A percentile compares a stretch with the other conserved stretches of the same genome.
phyloP scores from a whole-genome alignment of 2,888 invertebrate species.

The Cataglyphis altisquamis region DNA sequence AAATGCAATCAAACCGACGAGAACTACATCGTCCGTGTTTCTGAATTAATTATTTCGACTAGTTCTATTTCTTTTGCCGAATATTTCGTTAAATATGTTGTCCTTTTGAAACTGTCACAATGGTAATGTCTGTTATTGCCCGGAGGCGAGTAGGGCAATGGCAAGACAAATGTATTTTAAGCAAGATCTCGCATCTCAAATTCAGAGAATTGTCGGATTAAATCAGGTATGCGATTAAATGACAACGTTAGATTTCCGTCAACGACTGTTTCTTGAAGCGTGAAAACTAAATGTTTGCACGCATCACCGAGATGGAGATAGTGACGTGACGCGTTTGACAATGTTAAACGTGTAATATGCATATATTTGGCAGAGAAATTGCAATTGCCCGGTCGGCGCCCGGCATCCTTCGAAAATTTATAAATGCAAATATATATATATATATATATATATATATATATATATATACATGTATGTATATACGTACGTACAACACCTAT shows the following conservation, averaged over 20 bases:
- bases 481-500: background rate
- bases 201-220: constrained; percentile 21
- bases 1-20: constrained; percentile 27
- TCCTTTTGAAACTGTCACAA: background rate
- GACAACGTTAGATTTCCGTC: constrained; percentile 13
- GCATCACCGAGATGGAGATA: constrained; percentile 21
- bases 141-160: background rate
- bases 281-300: constrained; percentile 55
- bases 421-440: constrained; percentile 22
- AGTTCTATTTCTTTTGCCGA: background rate
- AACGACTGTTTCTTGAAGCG: constrained; percentile 19
- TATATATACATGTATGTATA: background rate
- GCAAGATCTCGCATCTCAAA: background rate
- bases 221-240: constrained; percentile 42
- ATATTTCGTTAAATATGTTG: background rate
- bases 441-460: background rate
- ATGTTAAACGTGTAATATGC: constrained; percentile 48
- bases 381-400: constrained; percentile 54
- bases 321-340: background rate
- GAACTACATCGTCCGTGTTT: constrained; percentile 18
- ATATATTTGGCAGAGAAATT: constrained; percentile 58
- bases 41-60: constrained; percentile 28
- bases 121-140: background rate
- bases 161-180: background rate
- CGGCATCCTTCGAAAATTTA: constrained; percentile 56